Evolutionary conservation across 2,113 vertebrate genomes (phyloP).

Genomic region (Grammomys dolichurus): DNA sequence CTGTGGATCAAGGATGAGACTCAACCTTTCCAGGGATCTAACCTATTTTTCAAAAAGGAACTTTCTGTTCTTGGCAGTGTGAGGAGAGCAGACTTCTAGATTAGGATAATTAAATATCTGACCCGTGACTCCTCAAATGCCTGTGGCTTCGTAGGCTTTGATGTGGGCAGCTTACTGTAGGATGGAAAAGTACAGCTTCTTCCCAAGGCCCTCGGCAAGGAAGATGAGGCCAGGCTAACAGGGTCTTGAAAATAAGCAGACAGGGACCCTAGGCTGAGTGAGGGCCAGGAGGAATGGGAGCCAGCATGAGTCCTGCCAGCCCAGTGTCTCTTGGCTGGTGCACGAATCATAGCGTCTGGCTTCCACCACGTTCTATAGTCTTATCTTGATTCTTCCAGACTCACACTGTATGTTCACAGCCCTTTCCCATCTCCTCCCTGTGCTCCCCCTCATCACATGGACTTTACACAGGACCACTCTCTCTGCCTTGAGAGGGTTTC

Average conservation of each 20-base stretch:
- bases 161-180: conserved; percentile 82
- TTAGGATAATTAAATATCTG: conserved; percentile 87
- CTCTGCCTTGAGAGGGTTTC: not conserved
- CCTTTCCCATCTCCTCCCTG: not conserved
- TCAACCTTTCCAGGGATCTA: conserved; percentile 83
- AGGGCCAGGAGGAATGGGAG: not conserved
- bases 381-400: not conserved
- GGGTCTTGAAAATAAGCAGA: conserved; percentile 48
- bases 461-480: not conserved
- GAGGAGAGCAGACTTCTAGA: conserved; percentile 81
- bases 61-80: conserved; percentile 78
- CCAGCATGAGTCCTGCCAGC: not conserved
- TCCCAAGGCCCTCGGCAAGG: conserved; percentile 27
- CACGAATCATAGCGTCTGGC: accelerated
- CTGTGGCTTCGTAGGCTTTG: conserved; percentile 81
- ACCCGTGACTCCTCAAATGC: conserved; percentile 85
- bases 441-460: not conserved
- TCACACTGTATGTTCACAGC: not conserved
- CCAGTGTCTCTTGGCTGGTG: not conserved
- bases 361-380: not conserved
- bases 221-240: not conserved
- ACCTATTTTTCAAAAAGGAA: conserved; percentile 82
- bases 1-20: conserved; percentile 83
- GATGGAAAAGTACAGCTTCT: conserved; percentile 77
- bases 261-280: conserved; percentile 13